Percentiles rank a stretch among this genome's conserved stretches.
These are phyloP conservation scores for Volucella inanis DNA, from an alignment of 2,888 invertebrate species.

Conservation along the genomic window DNA sequence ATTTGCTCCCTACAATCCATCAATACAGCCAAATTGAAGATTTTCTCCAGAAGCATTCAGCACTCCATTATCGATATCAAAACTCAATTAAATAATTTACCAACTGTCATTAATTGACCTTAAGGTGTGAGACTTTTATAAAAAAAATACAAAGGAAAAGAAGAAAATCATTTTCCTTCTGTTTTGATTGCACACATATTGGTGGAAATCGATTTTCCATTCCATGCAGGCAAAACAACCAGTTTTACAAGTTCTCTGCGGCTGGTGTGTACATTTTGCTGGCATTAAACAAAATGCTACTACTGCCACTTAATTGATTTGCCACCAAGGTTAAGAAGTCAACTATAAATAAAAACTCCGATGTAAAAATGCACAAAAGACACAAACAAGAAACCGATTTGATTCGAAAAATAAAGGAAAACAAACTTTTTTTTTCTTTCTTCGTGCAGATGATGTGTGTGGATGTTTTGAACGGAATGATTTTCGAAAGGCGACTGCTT, in stretches of 20 bases:
- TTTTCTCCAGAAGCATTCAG: too few species aligned
- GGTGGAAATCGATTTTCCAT: slow-evolving; percentile 68
- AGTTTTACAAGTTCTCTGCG: slow-evolving; percentile 57
- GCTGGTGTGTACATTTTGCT: not conserved
- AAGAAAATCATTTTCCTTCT: not conserved
- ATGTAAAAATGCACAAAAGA: slow-evolving; percentile 13
- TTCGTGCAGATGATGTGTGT: too few species aligned
- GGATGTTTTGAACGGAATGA: not conserved
- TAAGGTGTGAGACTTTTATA: too few species aligned
- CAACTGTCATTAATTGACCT: too few species aligned
- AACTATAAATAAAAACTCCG: slow-evolving; percentile 42
- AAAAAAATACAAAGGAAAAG: too few species aligned
- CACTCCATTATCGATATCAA: too few species aligned
- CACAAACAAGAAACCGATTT: slow-evolving; percentile 8
- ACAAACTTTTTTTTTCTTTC: slow-evolving; percentile 1
- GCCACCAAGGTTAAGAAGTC: slow-evolving; percentile 60
- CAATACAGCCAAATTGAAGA: too few species aligned
- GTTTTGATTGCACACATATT: slow-evolving; percentile 47
- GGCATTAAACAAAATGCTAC: slow-evolving; percentile 4
- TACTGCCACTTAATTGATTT: slow-evolving; percentile 50
- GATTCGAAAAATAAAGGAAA: not conserved
- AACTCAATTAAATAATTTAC: too few species aligned
- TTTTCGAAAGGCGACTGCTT: slow-evolving; percentile 10
- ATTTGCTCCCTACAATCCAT: too few species aligned
- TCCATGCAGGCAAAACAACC: slow-evolving; percentile 61